Base-by-base conservation (phyloP, 2,888 invertebrate species). In the Euclidia mi region DNA sequence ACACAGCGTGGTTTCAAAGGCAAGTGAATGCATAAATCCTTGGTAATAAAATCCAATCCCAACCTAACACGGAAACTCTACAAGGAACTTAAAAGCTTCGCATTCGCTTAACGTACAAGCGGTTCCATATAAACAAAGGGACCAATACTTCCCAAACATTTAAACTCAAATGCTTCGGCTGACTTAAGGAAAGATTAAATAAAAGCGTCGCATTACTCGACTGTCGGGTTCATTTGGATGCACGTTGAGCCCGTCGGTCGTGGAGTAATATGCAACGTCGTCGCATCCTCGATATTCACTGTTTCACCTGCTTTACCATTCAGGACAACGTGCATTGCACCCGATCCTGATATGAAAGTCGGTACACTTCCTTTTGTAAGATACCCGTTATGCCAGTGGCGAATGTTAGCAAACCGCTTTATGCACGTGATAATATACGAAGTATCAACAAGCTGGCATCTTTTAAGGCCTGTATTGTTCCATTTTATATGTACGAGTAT, bases 281-380 rank as follows among this genome's bases (percentile, higher is more conserved):
- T 66, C 45, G 56, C 57, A 65, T 69, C 68, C 59, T 64, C 69
- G 66, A 71, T 74, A 71, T 69, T 71, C 75, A 62, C 66, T 70
- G 71, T 78, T 76, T 73, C 71, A 71, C 76, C 76, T 73, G 67
- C 40, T 77, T 77, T 71, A 56, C 62, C 62, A 71, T 76, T 75
- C 73, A 75, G 46, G 64, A 57, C 71, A 51, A 47, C 57, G 61
- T 66, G 65, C 65, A 25, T 25, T 25, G 20, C 20, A 17, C 58
- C 59, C 62, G 61, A 67, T 70, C 59, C 71, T 68, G 72, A 78
- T 77, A 71, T 70, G 68, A 67, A 60, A 65, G 71, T 63, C 60
- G 53, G 66, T 70, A 63, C 60, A 72, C 64, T 70, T 71, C 67
- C 70, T 66, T 63, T 44, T 62, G 57, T 58, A 64, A 48, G 41